Percentiles rank a stretch among this genome's conserved stretches.
Conservation (phyloP, 2,113 vertebrate genomes). For the Guaruba guarouba region DNA sequence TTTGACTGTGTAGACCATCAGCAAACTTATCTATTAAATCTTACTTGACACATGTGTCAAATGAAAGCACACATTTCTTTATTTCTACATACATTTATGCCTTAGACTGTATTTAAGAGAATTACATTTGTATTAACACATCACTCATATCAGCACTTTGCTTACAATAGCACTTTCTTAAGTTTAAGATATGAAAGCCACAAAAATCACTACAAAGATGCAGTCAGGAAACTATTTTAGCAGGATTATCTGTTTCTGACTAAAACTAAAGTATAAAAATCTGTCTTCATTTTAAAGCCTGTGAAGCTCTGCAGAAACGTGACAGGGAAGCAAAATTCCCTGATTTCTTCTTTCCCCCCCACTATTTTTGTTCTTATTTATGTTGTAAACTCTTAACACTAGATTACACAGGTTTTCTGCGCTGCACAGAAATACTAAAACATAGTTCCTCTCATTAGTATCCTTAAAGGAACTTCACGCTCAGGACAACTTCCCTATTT, state of each 20-base stretch:
- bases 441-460: not conserved
- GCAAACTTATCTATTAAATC: not conserved
- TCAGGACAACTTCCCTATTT: not conserved
- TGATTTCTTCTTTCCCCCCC: not conserved
- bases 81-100: conserved; percentile 18
- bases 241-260: not conserved
- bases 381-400: not conserved
- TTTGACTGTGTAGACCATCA: not conserved
- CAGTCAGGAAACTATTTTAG: not conserved
- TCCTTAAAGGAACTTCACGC: not conserved
- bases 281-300: not conserved
- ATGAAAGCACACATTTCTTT: conserved; percentile 4
- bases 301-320: not conserved
- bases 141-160: not conserved
- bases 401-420: not conserved
- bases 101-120: conserved; percentile 51
- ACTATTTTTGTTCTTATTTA: not conserved
- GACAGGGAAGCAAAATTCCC: not conserved
- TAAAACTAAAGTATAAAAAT: not conserved
- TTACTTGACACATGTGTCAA: not conserved
- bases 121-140: conserved; percentile 21
- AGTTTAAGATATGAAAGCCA: conserved; percentile 55
- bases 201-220: not conserved
- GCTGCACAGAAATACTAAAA: not conserved
- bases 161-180: conserved; percentile 41